phyloP scores from a whole-genome alignment of 2,797 vertebrate species.

The Manis pentadactyla region DNA sequence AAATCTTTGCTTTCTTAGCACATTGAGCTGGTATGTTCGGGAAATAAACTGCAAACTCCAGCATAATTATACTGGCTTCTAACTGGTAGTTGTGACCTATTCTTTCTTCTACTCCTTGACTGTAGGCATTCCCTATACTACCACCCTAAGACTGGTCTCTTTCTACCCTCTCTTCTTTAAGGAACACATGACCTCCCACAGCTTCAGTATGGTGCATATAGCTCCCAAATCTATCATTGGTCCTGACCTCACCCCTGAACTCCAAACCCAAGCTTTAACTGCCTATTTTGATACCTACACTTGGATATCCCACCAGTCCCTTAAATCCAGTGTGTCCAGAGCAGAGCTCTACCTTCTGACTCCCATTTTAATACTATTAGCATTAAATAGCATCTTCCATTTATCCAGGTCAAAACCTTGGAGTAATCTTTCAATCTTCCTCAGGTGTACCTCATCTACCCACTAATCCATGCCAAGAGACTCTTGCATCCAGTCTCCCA shows the following conservation, averaged over 20 bases:
- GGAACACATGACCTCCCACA: background rate
- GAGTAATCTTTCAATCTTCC: background rate
- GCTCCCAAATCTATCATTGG: background rate
- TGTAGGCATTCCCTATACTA: background rate
- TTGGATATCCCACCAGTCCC: background rate
- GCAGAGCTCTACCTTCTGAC: background rate
- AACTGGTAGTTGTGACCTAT: background rate
- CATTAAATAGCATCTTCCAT: background rate
- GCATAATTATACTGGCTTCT: background rate
- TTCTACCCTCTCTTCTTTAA: background rate
- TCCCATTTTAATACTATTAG: background rate
- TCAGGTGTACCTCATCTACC: background rate
- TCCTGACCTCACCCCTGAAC: background rate
- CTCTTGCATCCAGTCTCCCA: background rate
- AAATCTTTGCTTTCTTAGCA: constrained; percentile 46
- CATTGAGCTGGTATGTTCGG: background rate
- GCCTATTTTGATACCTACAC: background rate
- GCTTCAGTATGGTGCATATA: background rate
- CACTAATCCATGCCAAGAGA: background rate
- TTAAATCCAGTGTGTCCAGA: background rate
- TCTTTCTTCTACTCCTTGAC: constrained; percentile 1
- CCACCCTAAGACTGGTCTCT: constrained; percentile 3
- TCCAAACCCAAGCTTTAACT: background rate
- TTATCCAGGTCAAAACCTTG: background rate
- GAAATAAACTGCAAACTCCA: constrained; percentile 38